Conservation (phyloP, 2,113 vertebrate genomes). For the Rhizomys pruinosus region DNA sequence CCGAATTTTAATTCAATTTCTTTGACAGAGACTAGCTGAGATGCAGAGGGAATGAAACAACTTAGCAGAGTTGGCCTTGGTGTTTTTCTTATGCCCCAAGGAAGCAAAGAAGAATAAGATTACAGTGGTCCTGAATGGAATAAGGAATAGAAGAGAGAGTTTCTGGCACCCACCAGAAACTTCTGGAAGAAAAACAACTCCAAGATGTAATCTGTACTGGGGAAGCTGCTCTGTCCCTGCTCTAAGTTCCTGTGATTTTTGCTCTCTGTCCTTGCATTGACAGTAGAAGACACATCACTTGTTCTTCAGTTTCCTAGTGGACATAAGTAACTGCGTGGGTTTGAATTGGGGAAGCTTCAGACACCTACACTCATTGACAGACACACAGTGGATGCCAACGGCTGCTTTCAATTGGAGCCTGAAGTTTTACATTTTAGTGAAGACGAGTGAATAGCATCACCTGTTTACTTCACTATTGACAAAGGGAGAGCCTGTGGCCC, state of each 20-base stretch:
- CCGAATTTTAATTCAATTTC: conserved; percentile 56
- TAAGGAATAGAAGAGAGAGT: neutral
- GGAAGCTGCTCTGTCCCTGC: neutral
- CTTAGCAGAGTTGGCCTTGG: conserved; percentile 29
- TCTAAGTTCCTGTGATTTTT: conserved; percentile 56
- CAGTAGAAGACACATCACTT: neutral
- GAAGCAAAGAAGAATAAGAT: conserved; percentile 62
- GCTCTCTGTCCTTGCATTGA: neutral
- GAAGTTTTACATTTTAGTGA: conserved; percentile 65
- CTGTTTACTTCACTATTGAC: conserved; percentile 78
- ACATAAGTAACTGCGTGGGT: conserved; percentile 21
- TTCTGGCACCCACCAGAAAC: neutral
- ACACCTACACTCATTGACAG: conserved; percentile 58
- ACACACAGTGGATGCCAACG: conserved; percentile 57
- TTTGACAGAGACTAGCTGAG: conserved; percentile 52
- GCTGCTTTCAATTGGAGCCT: conserved; percentile 71
- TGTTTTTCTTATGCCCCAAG: conserved; percentile 38
- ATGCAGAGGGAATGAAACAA: conserved; percentile 54
- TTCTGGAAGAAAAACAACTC: conserved; percentile 5
- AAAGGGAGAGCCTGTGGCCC: conserved; percentile 74
- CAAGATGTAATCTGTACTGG: neutral
- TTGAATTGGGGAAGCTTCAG: conserved; percentile 68
- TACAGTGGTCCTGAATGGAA: conserved; percentile 17
- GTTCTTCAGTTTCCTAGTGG: conserved; percentile 37
- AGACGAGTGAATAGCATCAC: conserved; percentile 73